phyloP scores from a whole-genome alignment of 2,113 vertebrate species.

The Antechinus flavipes region DNA sequence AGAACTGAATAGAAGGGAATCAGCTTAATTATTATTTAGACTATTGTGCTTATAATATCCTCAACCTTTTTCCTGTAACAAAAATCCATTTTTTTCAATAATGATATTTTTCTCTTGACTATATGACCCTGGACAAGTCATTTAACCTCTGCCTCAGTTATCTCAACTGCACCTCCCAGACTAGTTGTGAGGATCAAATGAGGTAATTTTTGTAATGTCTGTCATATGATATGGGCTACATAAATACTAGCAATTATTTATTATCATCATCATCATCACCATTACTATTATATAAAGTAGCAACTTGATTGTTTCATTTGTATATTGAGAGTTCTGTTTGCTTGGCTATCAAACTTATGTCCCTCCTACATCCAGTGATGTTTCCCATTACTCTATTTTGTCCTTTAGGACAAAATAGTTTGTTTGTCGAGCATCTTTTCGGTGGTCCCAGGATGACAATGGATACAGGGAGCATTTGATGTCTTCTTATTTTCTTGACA shows the following conservation, averaged over 20 bases:
- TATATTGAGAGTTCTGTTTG: background rate
- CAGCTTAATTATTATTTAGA: background rate
- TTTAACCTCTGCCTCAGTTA: no score
- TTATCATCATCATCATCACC: background rate
- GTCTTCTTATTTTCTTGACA: background rate
- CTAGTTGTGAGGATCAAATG: background rate
- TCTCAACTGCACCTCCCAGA: background rate
- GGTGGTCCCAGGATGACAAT: constrained; percentile 18
- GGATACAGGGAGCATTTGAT: constrained; percentile 15
- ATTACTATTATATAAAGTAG: background rate
- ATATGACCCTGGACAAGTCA: no score
- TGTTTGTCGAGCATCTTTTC: background rate
- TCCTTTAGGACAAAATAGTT: background rate
- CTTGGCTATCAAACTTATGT: background rate
- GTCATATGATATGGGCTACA: background rate
- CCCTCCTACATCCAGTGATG: background rate
- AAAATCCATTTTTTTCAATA: background rate
- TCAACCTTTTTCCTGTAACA: background rate
- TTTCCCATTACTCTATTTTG: no score
- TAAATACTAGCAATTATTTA: background rate
- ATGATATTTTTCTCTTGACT: background rate
- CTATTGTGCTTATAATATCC: background rate
- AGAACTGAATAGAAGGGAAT: background rate
- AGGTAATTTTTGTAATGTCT: background rate
- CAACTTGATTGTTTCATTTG: background rate